Conservation (phyloP, 2,888 invertebrate species). For the Andricus quercusramuli region DNA sequence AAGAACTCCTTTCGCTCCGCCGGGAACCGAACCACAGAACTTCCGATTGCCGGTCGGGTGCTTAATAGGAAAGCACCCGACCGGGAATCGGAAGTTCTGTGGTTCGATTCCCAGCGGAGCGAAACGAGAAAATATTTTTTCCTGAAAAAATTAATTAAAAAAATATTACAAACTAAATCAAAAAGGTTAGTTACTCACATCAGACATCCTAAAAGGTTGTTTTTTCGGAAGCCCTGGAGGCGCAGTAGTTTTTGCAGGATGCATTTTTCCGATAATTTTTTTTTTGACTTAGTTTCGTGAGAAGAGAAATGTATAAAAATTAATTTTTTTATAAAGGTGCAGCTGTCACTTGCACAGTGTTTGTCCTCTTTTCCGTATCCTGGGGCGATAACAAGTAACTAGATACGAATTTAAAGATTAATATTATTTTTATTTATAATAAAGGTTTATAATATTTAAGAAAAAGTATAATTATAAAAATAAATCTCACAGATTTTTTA, state of each 20-base stretch:
- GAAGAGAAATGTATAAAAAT: not conserved
- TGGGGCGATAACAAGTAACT: conserved; percentile 66
- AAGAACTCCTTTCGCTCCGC: too few relatives aligned
- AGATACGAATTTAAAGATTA: not conserved
- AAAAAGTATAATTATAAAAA: not conserved
- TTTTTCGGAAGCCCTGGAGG: conserved; percentile 53
- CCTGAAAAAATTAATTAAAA: too few relatives aligned
- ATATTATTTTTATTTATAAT: too few relatives aligned
- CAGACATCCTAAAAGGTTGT: conserved; percentile 60
- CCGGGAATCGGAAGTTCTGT: too few relatives aligned
- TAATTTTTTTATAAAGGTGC: not conserved
- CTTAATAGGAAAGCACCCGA: too few relatives aligned
- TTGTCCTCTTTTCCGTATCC: conserved; percentile 48
- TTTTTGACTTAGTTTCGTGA: not conserved
- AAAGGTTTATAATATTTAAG: too few relatives aligned
- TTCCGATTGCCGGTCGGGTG: too few relatives aligned
- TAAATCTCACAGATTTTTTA: not conserved
- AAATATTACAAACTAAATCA: too few relatives aligned
- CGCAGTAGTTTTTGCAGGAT: conserved; percentile 48
- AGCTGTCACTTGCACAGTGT: not conserved
- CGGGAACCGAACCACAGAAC: too few relatives aligned
- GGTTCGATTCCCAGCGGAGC: too few relatives aligned
- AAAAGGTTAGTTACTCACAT: conserved; percentile 48
- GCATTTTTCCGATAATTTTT: conserved; percentile 58
- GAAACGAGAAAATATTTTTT: too few relatives aligned